Conservation (phyloP, 1,140 invertebrate species). For the Drosophila nigromelanica region DNA sequence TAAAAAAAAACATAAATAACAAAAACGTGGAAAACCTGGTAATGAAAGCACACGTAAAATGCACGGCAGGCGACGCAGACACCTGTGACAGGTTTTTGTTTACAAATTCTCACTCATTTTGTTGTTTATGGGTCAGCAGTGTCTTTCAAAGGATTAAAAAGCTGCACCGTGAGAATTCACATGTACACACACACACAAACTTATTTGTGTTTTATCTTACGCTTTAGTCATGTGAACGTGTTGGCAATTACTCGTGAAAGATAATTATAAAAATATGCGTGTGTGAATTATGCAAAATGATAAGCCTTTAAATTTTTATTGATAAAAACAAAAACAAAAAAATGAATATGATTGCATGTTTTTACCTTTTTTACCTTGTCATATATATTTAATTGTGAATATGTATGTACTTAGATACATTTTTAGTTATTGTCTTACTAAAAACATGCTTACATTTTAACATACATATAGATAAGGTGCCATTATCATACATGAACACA, state of each 20-base stretch:
- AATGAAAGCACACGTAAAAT: constrained; percentile 12
- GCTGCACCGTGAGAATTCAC: constrained; percentile 1
- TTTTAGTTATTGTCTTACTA: background rate
- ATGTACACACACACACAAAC: background rate
- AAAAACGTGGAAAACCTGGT: background rate
- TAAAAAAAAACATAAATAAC: background rate
- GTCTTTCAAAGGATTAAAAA: constrained; percentile 31
- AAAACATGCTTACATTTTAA: background rate
- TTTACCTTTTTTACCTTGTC: too few species aligned
- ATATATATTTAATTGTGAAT: too few species aligned
- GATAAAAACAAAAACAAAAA: too few species aligned
- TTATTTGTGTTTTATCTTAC: too few species aligned
- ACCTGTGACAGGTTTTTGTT: constrained; percentile 49
- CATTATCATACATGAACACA: background rate
- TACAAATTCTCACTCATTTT: constrained; percentile 39
- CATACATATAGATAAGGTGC: background rate
- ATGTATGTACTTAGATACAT: too few species aligned
- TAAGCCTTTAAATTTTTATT: background rate
- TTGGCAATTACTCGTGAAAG: background rate
- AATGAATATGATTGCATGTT: background rate
- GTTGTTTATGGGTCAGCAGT: constrained; percentile 39
- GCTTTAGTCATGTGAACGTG: constrained; percentile 2
- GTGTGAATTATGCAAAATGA: too few species aligned
- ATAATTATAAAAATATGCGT: too few species aligned
- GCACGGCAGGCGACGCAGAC: constrained; percentile 8